These are phyloP conservation scores for Mactra quadrangularis DNA, from an alignment of 1,140 invertebrate species.

Conservation along the genomic window DNA sequence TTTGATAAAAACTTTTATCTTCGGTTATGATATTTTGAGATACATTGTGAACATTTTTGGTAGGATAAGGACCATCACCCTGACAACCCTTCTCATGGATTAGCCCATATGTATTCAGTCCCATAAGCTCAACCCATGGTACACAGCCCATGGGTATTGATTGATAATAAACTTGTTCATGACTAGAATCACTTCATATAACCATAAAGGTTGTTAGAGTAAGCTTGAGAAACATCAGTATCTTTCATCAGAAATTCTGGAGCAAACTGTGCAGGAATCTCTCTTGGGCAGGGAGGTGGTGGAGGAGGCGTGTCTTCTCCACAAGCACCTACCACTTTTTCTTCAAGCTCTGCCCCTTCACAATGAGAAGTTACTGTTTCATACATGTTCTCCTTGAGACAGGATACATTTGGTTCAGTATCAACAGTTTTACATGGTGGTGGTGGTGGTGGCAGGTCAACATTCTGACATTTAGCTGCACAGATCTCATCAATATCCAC, in stretches of 20 bases:
- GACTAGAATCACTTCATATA: not conserved
- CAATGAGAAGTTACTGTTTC: slow-evolving; percentile 26
- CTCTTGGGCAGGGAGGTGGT: slow-evolving; percentile 9
- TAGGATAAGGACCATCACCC: too few relatives aligned
- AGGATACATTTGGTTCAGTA: not conserved
- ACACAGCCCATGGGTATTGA: too few relatives aligned
- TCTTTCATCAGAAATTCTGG: slow-evolving; percentile 54
- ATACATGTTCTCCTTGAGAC: slow-evolving; percentile 25
- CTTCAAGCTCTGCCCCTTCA: slow-evolving; percentile 10
- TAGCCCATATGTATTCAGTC: too few relatives aligned
- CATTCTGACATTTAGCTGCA: not conserved
- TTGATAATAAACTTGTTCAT: too few relatives aligned
- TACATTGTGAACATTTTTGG: too few relatives aligned
- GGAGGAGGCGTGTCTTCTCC: not conserved
- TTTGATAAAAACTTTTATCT: too few relatives aligned
- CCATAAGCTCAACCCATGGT: too few relatives aligned
- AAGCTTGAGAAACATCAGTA: slow-evolving; percentile 48
- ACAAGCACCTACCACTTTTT: slow-evolving; percentile 14
- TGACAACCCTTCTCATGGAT: too few relatives aligned
- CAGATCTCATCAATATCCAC: slow-evolving; percentile 31
- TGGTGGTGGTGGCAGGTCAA: slow-evolving; percentile 9
- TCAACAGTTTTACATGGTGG: slow-evolving; percentile 11
- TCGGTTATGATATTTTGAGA: too few relatives aligned
- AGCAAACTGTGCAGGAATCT: slow-evolving; percentile 22
- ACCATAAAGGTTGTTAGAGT: slow-evolving; percentile 56